A percentile compares a stretch with the other conserved stretches of the same genome.
Evolutionary conservation across 2,888 invertebrate genomes (phyloP).

Genomic region (Parochlus steinenii): DNA sequence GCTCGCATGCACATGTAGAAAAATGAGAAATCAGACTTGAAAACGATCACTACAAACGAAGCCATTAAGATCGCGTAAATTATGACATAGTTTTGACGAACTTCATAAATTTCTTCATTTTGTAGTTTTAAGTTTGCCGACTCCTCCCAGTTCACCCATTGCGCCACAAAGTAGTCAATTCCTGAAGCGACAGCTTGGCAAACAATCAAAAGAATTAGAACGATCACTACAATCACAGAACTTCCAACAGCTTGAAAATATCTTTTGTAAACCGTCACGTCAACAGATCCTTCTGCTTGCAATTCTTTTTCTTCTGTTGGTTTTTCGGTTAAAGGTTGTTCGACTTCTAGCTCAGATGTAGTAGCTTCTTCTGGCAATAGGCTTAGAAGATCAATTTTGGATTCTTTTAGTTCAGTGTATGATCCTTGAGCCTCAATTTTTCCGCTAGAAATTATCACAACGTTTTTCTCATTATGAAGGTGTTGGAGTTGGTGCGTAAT

Average conservation of each 20-base stretch:
- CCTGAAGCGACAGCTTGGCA: constrained; percentile 47
- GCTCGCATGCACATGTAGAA: constrained; percentile 34
- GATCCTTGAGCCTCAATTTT: constrained; percentile 26
- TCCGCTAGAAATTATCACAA: constrained; percentile 37
- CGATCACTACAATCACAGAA: constrained; percentile 31
- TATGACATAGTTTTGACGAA: constrained; percentile 1
- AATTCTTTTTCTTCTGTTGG: constrained; percentile 39
- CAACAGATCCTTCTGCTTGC: constrained; percentile 41
- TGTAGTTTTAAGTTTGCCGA: constrained; percentile 11
- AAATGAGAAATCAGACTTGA: constrained; percentile 10
- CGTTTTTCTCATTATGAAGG: constrained; percentile 35
- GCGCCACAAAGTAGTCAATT: constrained; percentile 57
- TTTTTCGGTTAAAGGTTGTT: constrained; percentile 14
- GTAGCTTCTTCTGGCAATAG: constrained; percentile 14
- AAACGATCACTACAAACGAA: constrained; percentile 1
- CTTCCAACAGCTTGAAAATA: constrained; percentile 41
- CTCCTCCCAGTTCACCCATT: constrained; percentile 39
- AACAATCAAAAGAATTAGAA: constrained; percentile 36
- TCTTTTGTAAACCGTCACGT: constrained; percentile 38
- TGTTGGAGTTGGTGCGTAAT: constrained; percentile 55
- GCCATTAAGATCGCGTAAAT: constrained; percentile 3
- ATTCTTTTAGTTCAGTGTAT: constrained; percentile 32
- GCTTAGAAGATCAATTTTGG: constrained; percentile 23
- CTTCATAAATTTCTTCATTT: background rate
- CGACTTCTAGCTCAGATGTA: constrained; percentile 14